Evolutionary conservation across 2,888 invertebrate genomes (phyloP).

Genomic region (Copidosoma aretas): DNA sequence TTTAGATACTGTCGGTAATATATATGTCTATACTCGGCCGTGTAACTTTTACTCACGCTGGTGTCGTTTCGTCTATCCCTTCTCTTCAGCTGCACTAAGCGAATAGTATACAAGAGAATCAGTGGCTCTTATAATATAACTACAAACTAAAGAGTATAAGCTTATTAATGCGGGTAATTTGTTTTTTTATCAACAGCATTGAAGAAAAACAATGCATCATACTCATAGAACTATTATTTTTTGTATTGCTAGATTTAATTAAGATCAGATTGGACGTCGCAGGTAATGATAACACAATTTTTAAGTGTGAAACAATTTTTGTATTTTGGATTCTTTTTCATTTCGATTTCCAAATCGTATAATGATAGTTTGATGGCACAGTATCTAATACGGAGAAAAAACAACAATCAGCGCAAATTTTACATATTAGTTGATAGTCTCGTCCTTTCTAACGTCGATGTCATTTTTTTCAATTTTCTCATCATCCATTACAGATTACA

Average conservation of each 20-base stretch:
- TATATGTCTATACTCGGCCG: too few relatives aligned
- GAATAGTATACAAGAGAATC: too few relatives aligned
- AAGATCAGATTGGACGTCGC: neutral
- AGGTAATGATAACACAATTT: conserved; percentile 14
- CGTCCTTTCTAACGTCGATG: conserved; percentile 6
- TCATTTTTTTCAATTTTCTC: conserved; percentile 7
- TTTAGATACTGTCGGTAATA: too few relatives aligned
- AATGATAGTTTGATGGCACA: conserved; percentile 44
- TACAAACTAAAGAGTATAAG: too few relatives aligned
- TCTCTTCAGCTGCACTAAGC: too few relatives aligned
- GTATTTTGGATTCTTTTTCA: conserved; percentile 46
- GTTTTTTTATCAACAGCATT: too few relatives aligned
- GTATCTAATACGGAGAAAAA: conserved; percentile 44
- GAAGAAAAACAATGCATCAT: too few relatives aligned
- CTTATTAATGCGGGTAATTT: too few relatives aligned
- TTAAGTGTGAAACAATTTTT: conserved; percentile 46
- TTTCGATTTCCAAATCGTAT: conserved; percentile 21
- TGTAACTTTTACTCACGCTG: too few relatives aligned
- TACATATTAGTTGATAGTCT: conserved; percentile 23
- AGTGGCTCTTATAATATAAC: too few relatives aligned
- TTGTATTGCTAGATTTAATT: neutral
- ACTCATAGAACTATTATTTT: neutral
- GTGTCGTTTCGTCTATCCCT: too few relatives aligned
- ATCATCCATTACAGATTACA: conserved; percentile 13
- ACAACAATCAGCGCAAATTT: conserved; percentile 36